Evolutionary conservation across 2,888 invertebrate species (phyloP), one percentile per base, ranked within the genome.

Genomic region (Noctua pronuba): DNA sequence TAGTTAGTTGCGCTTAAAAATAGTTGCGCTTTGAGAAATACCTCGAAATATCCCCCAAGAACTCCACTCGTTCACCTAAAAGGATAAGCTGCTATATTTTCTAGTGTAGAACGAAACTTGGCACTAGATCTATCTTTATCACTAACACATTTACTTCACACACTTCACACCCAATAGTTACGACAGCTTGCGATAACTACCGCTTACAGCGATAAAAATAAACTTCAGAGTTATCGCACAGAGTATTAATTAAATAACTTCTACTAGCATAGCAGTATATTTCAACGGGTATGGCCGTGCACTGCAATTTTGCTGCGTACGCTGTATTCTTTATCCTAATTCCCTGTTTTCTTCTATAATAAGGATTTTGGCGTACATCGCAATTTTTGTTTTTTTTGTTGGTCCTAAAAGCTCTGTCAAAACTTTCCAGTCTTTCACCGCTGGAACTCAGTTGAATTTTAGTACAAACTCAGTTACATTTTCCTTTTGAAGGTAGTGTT

Each of bases 131-230:
- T 46, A 66, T 66, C 55, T 73, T 72, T 80, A 52, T 65, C 65
- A 18, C 52, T 76, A 7, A 38, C 38, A 38, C 38, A 35, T 35
- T 35, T 80, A 77, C 35, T 60, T 76, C 52, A 71, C 38, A 71
- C 46, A 72, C 44, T 76, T 83, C 41, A 72, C 73, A 72, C 55
- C 65, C 16, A 68, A 58, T 69, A 52, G 49, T 31, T 77, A 41
- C n/a, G 5, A 69, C 84, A 73, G 77, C 62, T 77, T 75, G 84
- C 52, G 35, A 84, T 77, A 67, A 77, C 38, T 52, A 41, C 58
- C 35, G 35, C 2, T 35, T 58, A 52, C 1, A 60, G 38, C 41
- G 6, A 62, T 28, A 46, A 79, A 65, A 77, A 81, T 73, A 71
- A 77, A 58, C 60, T 65, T 74, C 10, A 49, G 21, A 55, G 55